Base-by-base conservation (phyloP, 2,888 invertebrate species). In the Ophion slaviceki region DNA sequence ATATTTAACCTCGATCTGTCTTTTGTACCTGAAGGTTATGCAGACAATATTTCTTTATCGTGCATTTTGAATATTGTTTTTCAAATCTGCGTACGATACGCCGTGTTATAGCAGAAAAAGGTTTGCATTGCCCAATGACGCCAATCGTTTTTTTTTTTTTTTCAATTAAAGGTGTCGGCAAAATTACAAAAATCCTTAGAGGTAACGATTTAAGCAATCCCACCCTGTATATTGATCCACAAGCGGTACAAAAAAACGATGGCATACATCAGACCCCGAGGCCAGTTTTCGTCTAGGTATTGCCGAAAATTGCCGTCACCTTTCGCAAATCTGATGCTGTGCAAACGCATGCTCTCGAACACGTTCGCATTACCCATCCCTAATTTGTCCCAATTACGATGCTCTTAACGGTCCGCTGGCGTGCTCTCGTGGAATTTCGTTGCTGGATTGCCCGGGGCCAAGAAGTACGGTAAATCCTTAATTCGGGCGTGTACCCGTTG, bases 361-460 rank as follows among this genome's bases (percentile, higher is more conserved):
- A 61, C 14, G 66, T 57, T 68, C 64, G 62, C 64, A 74, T 74
- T 74, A 78, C 81, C 59, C 20, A 70, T 81, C 74, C 45, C 81
- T 78, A 85, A 81, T 81, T 85, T 85, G 78, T 85, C 74, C 68
- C 72, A 80, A 81, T 81, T 78, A 81, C 71, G 40, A 64, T 47
- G 32, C 45, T 70, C 74, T 70, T 78, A 81, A 85, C 77, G 81
- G 78, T 66, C 57, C 45, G 74, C 53, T 71, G 5, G 57, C 66
- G 61, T 59, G 67, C 24, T 36, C 40, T n/a, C 57, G 45, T 68
- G 66, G 67, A 74, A 53, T 66, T 32, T 53, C 71, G 24, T 71
- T 45, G 36, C 67, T 47, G 53, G 77, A 84, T 61, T 74, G 72
- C 72, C 74, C 62, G 28, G 24, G 20, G 67, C 77, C 53, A 59